phyloP scores from a whole-genome alignment of 2,888 invertebrate species.

The Xestia ashworthii region DNA sequence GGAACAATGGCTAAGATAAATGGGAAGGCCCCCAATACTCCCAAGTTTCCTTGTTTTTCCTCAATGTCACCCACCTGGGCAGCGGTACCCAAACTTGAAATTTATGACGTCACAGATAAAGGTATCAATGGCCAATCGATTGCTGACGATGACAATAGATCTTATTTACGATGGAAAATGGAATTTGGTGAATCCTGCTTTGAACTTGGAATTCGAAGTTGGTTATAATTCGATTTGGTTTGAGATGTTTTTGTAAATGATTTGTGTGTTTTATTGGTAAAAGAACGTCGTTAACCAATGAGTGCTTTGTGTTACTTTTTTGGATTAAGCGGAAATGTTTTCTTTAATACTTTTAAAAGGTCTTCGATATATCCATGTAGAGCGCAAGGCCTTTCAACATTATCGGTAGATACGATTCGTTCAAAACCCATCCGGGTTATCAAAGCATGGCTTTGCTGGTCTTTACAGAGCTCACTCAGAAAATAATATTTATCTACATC shows the following conservation, averaged over 20 bases:
- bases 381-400: background rate
- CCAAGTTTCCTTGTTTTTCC: slow-evolving; percentile 69
- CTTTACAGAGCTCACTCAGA: background rate
- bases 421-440: background rate
- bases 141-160: slow-evolving; percentile 58
- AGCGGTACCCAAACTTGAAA: slow-evolving; percentile 59
- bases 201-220: background rate
- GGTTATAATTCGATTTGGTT: background rate
- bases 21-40: slow-evolving; percentile 68
- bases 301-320: background rate
- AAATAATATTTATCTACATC: background rate
- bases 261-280: background rate
- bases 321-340: background rate
- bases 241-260: slow-evolving; percentile 1
- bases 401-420: background rate
- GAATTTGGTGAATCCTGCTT: background rate
- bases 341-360: background rate
- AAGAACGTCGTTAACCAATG: background rate
- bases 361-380: background rate
- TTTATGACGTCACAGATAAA: slow-evolving; percentile 69
- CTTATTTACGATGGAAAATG: slow-evolving; percentile 48
- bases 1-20: slow-evolving; percentile 79
- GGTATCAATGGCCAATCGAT: slow-evolving; percentile 59
- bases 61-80: slow-evolving; percentile 73
- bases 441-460: background rate